These are phyloP conservation scores for Luscinia luscinia DNA, from an alignment of 2,797 vertebrate species.

Conservation along the genomic window DNA sequence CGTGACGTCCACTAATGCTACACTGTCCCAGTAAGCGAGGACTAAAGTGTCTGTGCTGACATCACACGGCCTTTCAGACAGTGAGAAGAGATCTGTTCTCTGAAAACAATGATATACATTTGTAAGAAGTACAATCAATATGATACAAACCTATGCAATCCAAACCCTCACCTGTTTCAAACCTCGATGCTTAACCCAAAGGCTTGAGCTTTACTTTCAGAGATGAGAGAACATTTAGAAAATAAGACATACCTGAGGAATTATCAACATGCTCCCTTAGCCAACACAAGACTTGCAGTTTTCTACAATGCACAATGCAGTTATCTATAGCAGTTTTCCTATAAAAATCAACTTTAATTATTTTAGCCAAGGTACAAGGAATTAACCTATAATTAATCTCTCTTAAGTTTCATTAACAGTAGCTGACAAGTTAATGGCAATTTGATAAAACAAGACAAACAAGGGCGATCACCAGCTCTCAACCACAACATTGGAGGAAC, in stretches of 20 bases:
- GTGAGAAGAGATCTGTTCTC: neutral
- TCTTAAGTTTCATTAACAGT: neutral
- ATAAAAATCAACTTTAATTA: neutral
- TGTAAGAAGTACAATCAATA: neutral
- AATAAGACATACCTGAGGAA: neutral
- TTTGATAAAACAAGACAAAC: constrained; percentile 4
- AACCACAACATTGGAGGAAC: neutral
- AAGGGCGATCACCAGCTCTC: neutral
- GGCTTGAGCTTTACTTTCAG: neutral
- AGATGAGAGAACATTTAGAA: neutral
- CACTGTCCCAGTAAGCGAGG: neutral
- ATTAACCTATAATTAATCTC: neutral
- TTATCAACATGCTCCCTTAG: neutral
- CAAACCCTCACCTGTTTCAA: neutral
- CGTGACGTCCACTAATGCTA: neutral
- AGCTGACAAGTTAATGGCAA: neutral
- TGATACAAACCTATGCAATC: neutral
- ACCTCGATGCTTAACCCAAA: neutral
- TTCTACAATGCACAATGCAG: neutral
- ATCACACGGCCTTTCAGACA: neutral
- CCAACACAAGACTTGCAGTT: neutral
- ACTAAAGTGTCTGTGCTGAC: neutral
- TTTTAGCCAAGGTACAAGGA: neutral
- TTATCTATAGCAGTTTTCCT: neutral
- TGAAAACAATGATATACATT: neutral